Evolutionary conservation across 2,113 vertebrate genomes (phyloP), one percentile per base, ranked within the genome.

Genomic region (Vulpes lagopus): DNA sequence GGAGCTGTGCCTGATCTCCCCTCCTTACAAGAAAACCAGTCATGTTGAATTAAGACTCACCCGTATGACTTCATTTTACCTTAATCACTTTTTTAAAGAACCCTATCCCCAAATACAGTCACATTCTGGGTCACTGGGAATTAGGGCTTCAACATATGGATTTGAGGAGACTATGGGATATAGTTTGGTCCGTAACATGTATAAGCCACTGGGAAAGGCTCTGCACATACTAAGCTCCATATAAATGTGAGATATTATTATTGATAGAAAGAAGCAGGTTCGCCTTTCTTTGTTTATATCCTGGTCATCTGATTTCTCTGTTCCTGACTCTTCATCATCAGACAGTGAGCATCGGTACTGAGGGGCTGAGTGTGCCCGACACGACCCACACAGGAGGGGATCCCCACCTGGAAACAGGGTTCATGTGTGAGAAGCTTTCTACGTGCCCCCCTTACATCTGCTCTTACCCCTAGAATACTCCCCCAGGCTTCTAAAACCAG

Each of bases 111-210:
- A 57, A 81, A 60, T 22, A 11, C 10, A 88, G 11, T 49, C 10
- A 11, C 11, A 49, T 91, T 88, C 23, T 27, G 57, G 91, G 55
- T 2, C 27, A 35, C 7, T 43, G 9, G 5, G 4, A 2, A 0
- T 14, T 23, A 38, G 2, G 6, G 20, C 30, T 25, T 85, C 51
- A 35, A 10, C 17, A 5, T 8, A 27, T 3, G 30, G 6, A 38
- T 69, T 5, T 81, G 23, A 30, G 20, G 35, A 60, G 30, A 6
- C 7, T 19, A 38, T 3, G 8, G 43, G 6, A 2, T 23, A 55
- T 2, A 10, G 11, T 67, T 38, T 35, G 23, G 3, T 14, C 23
- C 1, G 0, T 20, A 15, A 35, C 11, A 17, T 11, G 0, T 25
- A 4, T 15, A 76, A 62, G 22, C 57, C 11, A 5, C 32, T 27